Conservation (phyloP, 2,113 vertebrate species). For the Rhagologus leucostigma region DNA sequence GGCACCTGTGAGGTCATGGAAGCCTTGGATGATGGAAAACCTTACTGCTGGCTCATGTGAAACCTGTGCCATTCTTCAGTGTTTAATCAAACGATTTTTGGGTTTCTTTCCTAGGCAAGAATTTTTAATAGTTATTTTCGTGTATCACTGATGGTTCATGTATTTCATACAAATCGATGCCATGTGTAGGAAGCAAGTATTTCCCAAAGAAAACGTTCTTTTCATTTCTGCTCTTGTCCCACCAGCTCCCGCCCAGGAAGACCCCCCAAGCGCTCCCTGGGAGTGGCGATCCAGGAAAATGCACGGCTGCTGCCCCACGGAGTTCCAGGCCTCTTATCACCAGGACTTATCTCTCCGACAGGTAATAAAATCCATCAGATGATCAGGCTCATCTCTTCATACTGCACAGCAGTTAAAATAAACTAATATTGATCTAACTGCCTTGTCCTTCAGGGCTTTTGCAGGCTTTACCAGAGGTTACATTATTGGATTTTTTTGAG, state of each 20-base stretch:
- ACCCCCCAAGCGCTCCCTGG: conserved; percentile 88
- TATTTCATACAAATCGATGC: background rate
- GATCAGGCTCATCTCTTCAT: conserved; percentile 57
- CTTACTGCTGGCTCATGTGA: background rate
- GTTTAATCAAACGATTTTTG: background rate
- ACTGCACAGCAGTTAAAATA: conserved; percentile 72
- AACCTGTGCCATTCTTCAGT: rapidly evolving
- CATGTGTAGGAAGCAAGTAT: background rate
- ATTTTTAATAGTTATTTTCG: background rate
- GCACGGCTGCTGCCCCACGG: conserved; percentile 83
- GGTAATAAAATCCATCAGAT: conserved; percentile 78
- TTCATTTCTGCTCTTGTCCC: conserved; percentile 55
- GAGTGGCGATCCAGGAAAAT: conserved; percentile 81
- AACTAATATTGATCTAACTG: conserved; percentile 80
- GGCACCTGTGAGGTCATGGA: background rate
- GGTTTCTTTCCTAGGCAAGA: background rate
- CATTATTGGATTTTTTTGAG: conserved; percentile 75
- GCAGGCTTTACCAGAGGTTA: conserved; percentile 76
- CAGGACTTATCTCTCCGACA: conserved; percentile 87
- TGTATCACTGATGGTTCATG: rapidly evolving
- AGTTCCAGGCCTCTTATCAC: conserved; percentile 85
- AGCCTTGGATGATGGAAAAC: background rate
- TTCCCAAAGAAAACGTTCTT: background rate
- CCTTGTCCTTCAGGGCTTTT: conserved; percentile 77
- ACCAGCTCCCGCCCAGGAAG: conserved; percentile 88